These are phyloP conservation scores for Anneissia japonica DNA, from an alignment of 35 echinoderm and acorn worm species.

Conservation along the genomic window DNA sequence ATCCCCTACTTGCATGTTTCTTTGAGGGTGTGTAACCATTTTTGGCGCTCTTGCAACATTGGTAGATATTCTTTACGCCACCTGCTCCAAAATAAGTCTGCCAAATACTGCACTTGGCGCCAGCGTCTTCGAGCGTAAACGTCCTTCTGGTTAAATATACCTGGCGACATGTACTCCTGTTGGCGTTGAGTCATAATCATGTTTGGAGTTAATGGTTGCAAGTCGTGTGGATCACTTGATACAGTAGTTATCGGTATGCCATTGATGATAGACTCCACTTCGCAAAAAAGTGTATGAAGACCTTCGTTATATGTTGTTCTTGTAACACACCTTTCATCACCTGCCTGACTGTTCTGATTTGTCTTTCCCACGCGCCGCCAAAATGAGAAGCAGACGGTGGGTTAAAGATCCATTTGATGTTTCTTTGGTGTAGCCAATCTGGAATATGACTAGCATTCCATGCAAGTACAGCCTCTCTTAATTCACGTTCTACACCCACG, in stretches of 20 bases:
- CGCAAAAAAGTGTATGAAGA: constrained; percentile 46
- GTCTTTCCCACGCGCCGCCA: constrained; percentile 69
- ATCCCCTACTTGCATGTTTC: constrained; percentile 35
- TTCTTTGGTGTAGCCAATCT: neutral
- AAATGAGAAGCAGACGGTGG: constrained; percentile 39
- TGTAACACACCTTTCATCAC: constrained; percentile 7
- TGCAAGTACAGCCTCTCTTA: neutral
- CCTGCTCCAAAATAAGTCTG: constrained; percentile 58
- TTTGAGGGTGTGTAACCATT: constrained; percentile 7
- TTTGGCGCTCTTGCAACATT: constrained; percentile 39
- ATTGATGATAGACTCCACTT: constrained; percentile 53
- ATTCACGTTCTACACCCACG: neutral
- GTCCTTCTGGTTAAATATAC: constrained; percentile 34
- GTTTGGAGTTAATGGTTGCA: constrained; percentile 32
- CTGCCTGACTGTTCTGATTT: constrained; percentile 35
- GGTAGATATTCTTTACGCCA: constrained; percentile 54
- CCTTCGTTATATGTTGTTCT: constrained; percentile 55
- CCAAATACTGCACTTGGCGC: constrained; percentile 68
- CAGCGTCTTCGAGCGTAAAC: constrained; percentile 36
- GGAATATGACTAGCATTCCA: neutral
- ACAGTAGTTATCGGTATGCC: constrained; percentile 29
- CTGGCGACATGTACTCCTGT: neutral
- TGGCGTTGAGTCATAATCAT: neutral
- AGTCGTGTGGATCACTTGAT: constrained; percentile 55
- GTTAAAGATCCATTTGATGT: constrained; percentile 56